These are phyloP conservation scores for Diarsia brunnea DNA, from an alignment of 2,888 invertebrate genomes.

Conservation along the genomic window DNA sequence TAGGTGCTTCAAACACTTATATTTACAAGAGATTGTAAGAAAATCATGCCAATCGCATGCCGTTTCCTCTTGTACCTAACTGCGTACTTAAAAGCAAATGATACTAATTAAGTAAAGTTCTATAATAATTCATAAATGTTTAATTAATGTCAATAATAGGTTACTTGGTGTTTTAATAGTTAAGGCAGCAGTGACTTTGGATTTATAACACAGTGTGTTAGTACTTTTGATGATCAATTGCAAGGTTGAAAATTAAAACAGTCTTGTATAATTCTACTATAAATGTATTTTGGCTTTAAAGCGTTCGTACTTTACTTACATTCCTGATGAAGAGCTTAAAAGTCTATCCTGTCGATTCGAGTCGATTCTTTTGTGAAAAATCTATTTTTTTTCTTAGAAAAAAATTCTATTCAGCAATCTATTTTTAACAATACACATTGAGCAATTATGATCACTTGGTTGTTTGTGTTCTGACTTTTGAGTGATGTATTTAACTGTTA, in stretches of 20 bases:
- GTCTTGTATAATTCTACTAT: background rate
- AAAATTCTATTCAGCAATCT: background rate
- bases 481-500: background rate
- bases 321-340: conserved; percentile 52
- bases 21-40: background rate
- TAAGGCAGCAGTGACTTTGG: conserved; percentile 35
- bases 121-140: conserved; percentile 42
- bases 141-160: conserved; percentile 56
- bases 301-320: conserved; percentile 42
- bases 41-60: background rate
- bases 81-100: conserved; percentile 8
- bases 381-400: conserved; percentile 1
- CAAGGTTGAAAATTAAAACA: background rate
- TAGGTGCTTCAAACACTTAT: background rate
- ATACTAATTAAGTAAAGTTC: conserved; percentile 15
- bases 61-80: background rate
- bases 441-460: conserved; percentile 26
- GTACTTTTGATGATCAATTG: conserved; percentile 6
- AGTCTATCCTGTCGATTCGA: conserved; percentile 18
- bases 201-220: conserved; percentile 22
- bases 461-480: background rate
- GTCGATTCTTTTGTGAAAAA: conserved; percentile 1
- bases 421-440: conserved; percentile 47
- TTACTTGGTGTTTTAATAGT: conserved; percentile 59
- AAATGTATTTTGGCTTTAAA: conserved; percentile 24